A percentile compares a stretch with the other conserved stretches of the same genome.
Evolutionary conservation across 2,797 vertebrate species (phyloP).

Genomic region (Melanotaenia nigrans): DNA sequence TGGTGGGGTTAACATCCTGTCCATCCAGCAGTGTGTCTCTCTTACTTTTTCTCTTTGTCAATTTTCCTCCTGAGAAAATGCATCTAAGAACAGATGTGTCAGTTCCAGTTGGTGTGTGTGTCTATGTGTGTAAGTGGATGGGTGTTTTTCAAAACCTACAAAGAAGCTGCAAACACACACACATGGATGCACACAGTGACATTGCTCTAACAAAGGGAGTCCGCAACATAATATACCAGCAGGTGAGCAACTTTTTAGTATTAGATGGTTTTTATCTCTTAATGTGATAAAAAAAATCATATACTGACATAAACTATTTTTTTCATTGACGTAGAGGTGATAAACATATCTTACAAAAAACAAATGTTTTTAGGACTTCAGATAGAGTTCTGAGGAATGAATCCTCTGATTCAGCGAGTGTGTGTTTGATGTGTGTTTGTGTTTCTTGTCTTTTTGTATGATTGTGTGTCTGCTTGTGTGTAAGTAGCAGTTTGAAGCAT

Average conservation of each 20-base stretch:
- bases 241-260: conserved; percentile 35
- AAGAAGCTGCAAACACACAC: conserved; percentile 12
- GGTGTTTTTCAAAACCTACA: conserved; percentile 18
- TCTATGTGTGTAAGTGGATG: conserved; percentile 30
- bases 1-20: conserved; percentile 44
- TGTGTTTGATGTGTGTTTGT: conserved; percentile 20
- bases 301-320: conserved; percentile 46
- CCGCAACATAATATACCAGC: conserved; percentile 57
- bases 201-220: conserved; percentile 30
- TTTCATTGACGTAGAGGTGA: conserved; percentile 45
- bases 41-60: conserved; percentile 22
- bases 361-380: conserved; percentile 46
- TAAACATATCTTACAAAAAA: conserved; percentile 30
- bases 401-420: conserved; percentile 34
- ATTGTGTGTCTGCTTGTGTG: conserved; percentile 19
- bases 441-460: conserved; percentile 39
- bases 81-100: conserved; percentile 24
- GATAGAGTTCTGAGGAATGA: conserved; percentile 16
- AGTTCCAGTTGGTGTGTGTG: conserved; percentile 30
- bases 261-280: conserved; percentile 32
- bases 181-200: conserved; percentile 8
- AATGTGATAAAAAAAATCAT: conserved; percentile 26
- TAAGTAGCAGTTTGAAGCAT: conserved; percentile 45
- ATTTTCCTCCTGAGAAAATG: conserved; percentile 20
- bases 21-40: conserved; percentile 35